A percentile compares a stretch with the other conserved stretches of the same genome.
These are phyloP conservation scores for Watsonalla cultraria DNA, from an alignment of 2,888 invertebrate species.

Conservation along the genomic window DNA sequence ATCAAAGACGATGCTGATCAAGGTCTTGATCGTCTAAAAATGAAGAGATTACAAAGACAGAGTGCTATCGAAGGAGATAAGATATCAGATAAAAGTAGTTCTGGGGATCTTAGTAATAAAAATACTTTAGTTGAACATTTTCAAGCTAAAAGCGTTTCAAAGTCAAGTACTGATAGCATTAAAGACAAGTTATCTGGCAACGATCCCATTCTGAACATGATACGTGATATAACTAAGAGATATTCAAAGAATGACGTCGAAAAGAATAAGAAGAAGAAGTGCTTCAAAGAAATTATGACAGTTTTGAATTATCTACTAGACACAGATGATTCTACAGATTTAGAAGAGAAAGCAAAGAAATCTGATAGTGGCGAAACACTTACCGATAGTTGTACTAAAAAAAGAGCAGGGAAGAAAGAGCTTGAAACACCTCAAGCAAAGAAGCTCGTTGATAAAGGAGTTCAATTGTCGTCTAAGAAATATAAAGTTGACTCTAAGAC, in stretches of 20 bases:
- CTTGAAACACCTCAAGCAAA: conserved; percentile 17
- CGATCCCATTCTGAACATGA: conserved; percentile 54
- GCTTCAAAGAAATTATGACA: conserved; percentile 62
- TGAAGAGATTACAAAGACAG: conserved; percentile 5
- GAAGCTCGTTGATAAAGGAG: conserved; percentile 39
- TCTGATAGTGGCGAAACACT: conserved; percentile 6
- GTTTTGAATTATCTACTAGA: conserved; percentile 64
- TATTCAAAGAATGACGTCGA: conserved; percentile 58
- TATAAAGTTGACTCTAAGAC: conserved; percentile 29
- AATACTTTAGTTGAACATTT: not conserved
- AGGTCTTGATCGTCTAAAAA: not conserved
- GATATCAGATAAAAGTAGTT: not conserved
- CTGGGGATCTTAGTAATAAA: not conserved
- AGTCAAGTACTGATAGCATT: conserved; percentile 12
- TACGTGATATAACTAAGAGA: conserved; percentile 63
- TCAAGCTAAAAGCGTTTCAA: not conserved
- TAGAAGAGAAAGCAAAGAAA: conserved; percentile 14
- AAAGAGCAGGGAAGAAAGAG: not conserved
- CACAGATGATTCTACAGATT: conserved; percentile 54
- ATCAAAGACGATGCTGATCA: not conserved
- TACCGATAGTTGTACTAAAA: conserved; percentile 3
- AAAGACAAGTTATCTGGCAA: conserved; percentile 9
- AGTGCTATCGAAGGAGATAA: not conserved
- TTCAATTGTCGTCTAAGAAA: conserved; percentile 40
- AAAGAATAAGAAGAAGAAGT: conserved; percentile 56